These are phyloP conservation scores for Ophiothrix spiculata DNA, from an alignment of 35 echinoderm and acorn worm genomes.

Conservation along the genomic window DNA sequence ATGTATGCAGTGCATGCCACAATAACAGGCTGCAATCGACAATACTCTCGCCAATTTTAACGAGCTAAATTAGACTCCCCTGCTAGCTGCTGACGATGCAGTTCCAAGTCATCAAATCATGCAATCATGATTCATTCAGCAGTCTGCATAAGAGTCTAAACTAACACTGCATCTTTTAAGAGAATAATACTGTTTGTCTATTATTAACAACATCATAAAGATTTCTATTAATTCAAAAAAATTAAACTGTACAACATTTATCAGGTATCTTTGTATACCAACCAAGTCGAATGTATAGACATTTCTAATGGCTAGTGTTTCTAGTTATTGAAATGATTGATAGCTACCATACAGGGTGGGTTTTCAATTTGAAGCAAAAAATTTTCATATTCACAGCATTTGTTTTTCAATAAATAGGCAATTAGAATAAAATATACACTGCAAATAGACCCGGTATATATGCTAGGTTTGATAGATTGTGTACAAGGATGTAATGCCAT, in stretches of 20 bases:
- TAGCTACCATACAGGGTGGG: not conserved
- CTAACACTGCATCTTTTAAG: not conserved
- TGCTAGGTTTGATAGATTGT: too few relatives aligned
- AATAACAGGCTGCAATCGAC: not conserved
- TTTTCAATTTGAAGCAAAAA: not conserved
- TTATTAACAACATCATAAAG: slow-evolving; percentile 5
- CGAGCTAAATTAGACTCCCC: not conserved
- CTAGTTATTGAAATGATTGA: not conserved
- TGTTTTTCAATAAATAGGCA: not conserved
- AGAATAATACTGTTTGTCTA: slow-evolving; percentile 3
- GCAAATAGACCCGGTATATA: not conserved
- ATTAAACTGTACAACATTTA: not conserved
- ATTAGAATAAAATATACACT: slow-evolving; percentile 5
- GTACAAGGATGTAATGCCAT: too few relatives aligned
- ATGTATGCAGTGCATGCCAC: not conserved
- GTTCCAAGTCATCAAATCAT: not conserved
- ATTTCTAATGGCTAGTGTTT: not conserved
- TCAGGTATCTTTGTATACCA: not conserved
- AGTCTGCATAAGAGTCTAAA: not conserved
- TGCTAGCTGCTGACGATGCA: not conserved
- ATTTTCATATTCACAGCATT: not conserved
- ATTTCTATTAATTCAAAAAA: not conserved
- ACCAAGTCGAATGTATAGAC: not conserved
- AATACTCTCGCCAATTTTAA: not conserved
- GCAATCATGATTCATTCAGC: not conserved